These are phyloP conservation scores for Megalops atlanticus DNA, from an alignment of 2,113 vertebrate genomes.

Conservation along the genomic window DNA sequence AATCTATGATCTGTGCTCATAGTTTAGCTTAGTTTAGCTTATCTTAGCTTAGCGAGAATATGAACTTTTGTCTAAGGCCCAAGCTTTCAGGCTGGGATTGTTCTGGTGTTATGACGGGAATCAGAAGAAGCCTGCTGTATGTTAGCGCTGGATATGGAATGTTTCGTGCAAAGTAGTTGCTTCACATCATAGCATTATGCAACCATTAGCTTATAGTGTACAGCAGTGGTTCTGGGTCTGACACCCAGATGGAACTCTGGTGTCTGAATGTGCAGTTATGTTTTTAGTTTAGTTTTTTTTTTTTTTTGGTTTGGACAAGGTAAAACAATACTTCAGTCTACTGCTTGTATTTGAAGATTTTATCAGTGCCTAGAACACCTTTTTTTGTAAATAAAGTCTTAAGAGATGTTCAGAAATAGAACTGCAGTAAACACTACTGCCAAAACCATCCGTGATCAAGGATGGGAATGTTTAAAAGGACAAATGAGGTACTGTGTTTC, in stretches of 20 bases:
- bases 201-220: neutral
- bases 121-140: neutral
- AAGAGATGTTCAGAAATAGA: constrained; percentile 14
- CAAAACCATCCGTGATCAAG: constrained; percentile 19
- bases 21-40: no score
- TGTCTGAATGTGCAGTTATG: neutral
- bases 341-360: neutral
- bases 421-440: constrained; percentile 10
- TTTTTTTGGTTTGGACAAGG: neutral
- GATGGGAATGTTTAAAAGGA: constrained; percentile 21
- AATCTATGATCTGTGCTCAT: neutral
- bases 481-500: neutral
- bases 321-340: neutral
- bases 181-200: neutral
- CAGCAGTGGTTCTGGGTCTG: neutral
- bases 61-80: neutral
- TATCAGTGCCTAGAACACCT: constrained; percentile 8
- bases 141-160: no score
- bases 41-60: neutral
- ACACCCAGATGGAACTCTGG: no score
- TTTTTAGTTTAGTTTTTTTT: no score
- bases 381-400: constrained; percentile 11
- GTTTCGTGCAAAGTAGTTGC: neutral
- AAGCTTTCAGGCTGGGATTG: neutral
- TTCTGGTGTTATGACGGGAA: neutral